Conservation (phyloP, 2,888 invertebrate genomes). For the Heteromyza rotundicornis region DNA sequence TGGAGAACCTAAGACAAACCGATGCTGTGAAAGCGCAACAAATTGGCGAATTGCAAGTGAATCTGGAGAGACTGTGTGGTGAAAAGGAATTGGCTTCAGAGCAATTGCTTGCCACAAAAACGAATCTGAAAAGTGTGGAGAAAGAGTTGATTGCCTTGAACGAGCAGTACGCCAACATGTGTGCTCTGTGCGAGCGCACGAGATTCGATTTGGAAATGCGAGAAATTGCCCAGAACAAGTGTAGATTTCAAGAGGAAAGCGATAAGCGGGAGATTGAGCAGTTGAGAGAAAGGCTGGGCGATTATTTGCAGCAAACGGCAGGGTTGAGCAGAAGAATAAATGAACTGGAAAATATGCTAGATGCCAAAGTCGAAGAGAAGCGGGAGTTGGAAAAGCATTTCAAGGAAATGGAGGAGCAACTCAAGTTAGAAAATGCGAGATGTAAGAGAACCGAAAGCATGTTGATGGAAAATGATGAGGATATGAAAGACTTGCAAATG, state of each 20-base stretch:
- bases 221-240: slow-evolving; percentile 37
- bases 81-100: slow-evolving; percentile 30
- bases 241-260: slow-evolving; percentile 36
- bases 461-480: neutral
- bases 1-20: slow-evolving; percentile 34
- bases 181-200: slow-evolving; percentile 44
- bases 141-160: slow-evolving; percentile 39
- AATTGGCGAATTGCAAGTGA: slow-evolving; percentile 34
- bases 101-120: slow-evolving; percentile 29
- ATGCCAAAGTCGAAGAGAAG: slow-evolving; percentile 8
- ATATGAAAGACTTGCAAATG: neutral
- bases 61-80: slow-evolving; percentile 23
- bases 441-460: neutral
- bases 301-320: slow-evolving; percentile 37
- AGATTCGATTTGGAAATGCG: slow-evolving; percentile 41
- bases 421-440: neutral
- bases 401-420: neutral
- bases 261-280: slow-evolving; percentile 35
- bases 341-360: slow-evolving; percentile 32
- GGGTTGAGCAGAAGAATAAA: slow-evolving; percentile 33
- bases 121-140: slow-evolving; percentile 30
- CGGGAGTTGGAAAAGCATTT: slow-evolving; percentile 4
- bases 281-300: slow-evolving; percentile 37
- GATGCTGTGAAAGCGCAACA: slow-evolving; percentile 40
- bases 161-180: slow-evolving; percentile 41